Evolutionary conservation across 2,888 invertebrate genomes (phyloP), one percentile per base, ranked within the genome.

Genomic region (Leptopilina drosophilae): DNA sequence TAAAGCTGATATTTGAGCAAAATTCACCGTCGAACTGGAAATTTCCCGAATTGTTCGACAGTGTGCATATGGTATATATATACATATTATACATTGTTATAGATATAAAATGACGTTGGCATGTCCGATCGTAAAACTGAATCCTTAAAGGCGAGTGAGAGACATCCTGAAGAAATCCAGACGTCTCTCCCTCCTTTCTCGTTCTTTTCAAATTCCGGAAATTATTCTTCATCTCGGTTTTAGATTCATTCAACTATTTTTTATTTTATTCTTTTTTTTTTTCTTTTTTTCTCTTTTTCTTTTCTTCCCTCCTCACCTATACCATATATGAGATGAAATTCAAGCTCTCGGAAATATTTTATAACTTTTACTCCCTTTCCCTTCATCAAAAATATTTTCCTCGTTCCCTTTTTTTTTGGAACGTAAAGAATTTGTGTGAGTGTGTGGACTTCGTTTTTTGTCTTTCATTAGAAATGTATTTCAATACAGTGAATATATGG

Each of bases 51-150:
- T 56, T 73, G 56, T 73, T 73, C 56, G 15, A 33, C 69, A 56
- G 73, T 73, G 73, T 73, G 56, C 73, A 73, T 69, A 69, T 69
- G 12, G 12, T 9, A 49, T 20, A 69, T 73, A 49, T 49, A 49
- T 49, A 49, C 4, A 49, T 4, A 49, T 49, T 49, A 49, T 11
- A 49, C 49, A 49, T 49, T 49, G 49, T 49, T 73, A 56, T 73
- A 59, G 73, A n/a, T 73, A 73, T 73, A 73, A 73, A 56, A 56
- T 56, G 73, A 73, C 73, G 73, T 33, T 56, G 73, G 73, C 73
- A 59, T 73, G 73, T 73, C 73, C 73, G 73, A 73, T 73, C 73
- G 73, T 73, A 73, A 66, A 73, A 73, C 73, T n/a, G 56, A 73
- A 73, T 73, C 73, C 73, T 42, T 56, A 56, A 73, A 73, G 73